Evolutionary conservation across 1,140 invertebrate genomes (phyloP).

Genomic region (Drosophila guanche): DNA sequence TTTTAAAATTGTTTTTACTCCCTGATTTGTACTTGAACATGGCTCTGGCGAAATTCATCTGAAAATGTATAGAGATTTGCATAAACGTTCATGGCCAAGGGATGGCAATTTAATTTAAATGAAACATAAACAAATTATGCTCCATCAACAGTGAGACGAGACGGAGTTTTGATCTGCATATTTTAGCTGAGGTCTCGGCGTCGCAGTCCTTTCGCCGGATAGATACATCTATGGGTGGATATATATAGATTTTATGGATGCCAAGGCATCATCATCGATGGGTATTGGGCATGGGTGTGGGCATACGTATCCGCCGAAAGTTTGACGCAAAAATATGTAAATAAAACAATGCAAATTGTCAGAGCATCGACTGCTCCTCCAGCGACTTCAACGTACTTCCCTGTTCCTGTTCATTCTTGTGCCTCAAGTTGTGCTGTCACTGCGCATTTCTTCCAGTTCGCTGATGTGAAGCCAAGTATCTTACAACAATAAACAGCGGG

Average conservation of each 20-base stretch:
- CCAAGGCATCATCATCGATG: conserved; percentile 26
- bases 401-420: conserved; percentile 1
- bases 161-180: conserved; percentile 61
- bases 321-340: conserved; percentile 62
- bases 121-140: conserved; percentile 70
- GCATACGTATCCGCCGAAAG: conserved; percentile 29
- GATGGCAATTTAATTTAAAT: conserved; percentile 64
- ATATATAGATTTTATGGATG: conserved; percentile 10
- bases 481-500: conserved; percentile 73
- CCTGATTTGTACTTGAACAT: too few species aligned
- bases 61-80: conserved; percentile 38
- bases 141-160: conserved; percentile 29
- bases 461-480: conserved; percentile 70
- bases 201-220: conserved; percentile 13
- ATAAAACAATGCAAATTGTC: conserved; percentile 74
- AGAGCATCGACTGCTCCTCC: conserved; percentile 1
- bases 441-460: conserved; percentile 70
- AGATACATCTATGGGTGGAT: conserved; percentile 8
- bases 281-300: not conserved
- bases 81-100: conserved; percentile 27
- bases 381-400: not conserved
- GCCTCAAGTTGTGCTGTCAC: conserved; percentile 66
- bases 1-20: too few species aligned
- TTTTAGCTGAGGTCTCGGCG: conserved; percentile 44
- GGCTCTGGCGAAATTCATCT: not conserved